Base-by-base conservation (phyloP, 2,113 vertebrate genomes). In the Glaucidium brasilianum region DNA sequence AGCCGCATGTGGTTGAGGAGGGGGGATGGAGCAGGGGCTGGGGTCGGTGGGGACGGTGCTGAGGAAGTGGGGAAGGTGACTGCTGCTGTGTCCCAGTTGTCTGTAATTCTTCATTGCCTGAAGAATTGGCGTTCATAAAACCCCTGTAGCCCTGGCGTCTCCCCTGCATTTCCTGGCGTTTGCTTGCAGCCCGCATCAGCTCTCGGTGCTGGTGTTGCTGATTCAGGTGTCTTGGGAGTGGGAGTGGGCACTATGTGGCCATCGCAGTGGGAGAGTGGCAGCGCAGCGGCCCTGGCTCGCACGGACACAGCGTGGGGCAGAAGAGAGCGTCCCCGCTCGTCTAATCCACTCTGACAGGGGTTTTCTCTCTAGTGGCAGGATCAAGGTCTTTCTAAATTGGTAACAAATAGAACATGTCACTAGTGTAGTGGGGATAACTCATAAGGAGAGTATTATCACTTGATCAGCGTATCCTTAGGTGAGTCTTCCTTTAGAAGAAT, bases 311-410 rank as follows among this genome's bases (percentile, higher is more conserved):
- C 35, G 16, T 1, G 0, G 34, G 67, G n/a, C 8, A 37, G 29
- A 64, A 21, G 12, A 68, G 22, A 3, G 3, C 39, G 19, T 47
- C 4, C 4, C 25, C 0, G 3, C 20, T 73, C 1, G 0, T 43
- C n/a, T 79, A 2, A 45, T 56, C 41, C 1, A 1, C 23, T 23
- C 53, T 6, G 22, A 25, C 60, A 26, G 37, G 17, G 52, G 13
- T 20, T 49, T 82, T 19, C 22, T 72, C 29, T 32, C 52, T 9
- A 25, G 22, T 21, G 64, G 35, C 23, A 21, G 47, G 53, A 56
- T 60, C 41, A 27, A 68, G 62, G 12, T 49, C 27, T 34, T 66
- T 20, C 67, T 15, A 58, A 59, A 74, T 86, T 15, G 0, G 10
- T 94, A 76, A 45, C 1, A 15, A 77, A 25, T 19, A 11, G 45